These are phyloP conservation scores for Callitettix versicolor DNA, from an alignment of 1,140 invertebrate species.

Conservation along the genomic window DNA sequence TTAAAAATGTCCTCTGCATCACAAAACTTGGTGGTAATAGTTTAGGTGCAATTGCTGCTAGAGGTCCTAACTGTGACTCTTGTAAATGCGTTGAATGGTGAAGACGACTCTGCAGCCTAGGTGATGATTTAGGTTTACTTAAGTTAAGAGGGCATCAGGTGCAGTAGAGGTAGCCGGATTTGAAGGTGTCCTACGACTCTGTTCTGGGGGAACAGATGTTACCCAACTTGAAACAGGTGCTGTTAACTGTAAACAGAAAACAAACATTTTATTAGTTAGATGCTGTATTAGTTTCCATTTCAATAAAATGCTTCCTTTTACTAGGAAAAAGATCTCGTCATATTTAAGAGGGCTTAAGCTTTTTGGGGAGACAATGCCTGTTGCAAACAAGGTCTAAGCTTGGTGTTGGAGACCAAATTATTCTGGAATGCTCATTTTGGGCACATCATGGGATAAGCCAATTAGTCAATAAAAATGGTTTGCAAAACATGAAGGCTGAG, in stretches of 20 bases:
- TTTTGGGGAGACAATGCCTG: no score
- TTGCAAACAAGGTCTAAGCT: no score
- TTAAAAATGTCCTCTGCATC: conserved; percentile 44
- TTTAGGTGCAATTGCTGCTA: conserved; percentile 46
- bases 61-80: conserved; percentile 36
- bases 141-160: conserved; percentile 79
- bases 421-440: no score
- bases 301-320: no score
- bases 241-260: background rate
- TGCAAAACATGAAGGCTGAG: no score
- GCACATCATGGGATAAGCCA: no score
- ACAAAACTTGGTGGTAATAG: conserved; percentile 42
- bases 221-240: conserved; percentile 18
- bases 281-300: no score
- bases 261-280: no score
- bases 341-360: no score
- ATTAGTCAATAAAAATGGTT: no score
- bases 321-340: no score
- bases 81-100: conserved; percentile 17
- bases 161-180: conserved; percentile 39
- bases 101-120: conserved; percentile 23
- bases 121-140: conserved; percentile 63
- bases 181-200: conserved; percentile 4
- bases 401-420: no score
- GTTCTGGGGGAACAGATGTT: conserved; percentile 6